phyloP scores from a whole-genome alignment of 2,888 invertebrate species.

The Achlya flavicornis region DNA sequence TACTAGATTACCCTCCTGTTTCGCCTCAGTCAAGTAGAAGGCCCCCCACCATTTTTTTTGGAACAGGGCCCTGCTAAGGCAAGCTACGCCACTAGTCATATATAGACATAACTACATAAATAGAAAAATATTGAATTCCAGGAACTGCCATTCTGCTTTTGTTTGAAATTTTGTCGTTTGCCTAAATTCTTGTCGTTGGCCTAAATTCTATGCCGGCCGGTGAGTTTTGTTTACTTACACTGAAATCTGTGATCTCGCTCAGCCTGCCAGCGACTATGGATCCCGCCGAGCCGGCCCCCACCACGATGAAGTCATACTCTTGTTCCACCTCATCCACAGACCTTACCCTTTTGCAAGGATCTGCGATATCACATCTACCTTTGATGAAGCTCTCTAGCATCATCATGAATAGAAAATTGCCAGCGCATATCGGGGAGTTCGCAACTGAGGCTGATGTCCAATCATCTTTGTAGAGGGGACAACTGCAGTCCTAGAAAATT shows the following conservation, averaged over 20 bases:
- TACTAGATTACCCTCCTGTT: no score
- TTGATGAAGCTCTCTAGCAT: constrained; percentile 83
- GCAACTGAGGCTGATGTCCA: constrained; percentile 71
- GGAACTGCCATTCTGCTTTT: no score
- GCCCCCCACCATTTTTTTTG: no score
- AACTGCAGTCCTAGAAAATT: constrained; percentile 65
- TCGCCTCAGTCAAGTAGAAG: no score
- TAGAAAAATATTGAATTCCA: no score
- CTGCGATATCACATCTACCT: constrained; percentile 75
- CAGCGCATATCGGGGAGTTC: constrained; percentile 80
- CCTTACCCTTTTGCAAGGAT: constrained; percentile 81
- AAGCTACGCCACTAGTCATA: no score
- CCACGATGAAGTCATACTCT: constrained; percentile 86
- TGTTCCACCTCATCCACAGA: constrained; percentile 59
- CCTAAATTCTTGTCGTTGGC: no score
- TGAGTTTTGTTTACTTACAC: constrained; percentile 41
- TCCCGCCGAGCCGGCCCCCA: constrained; percentile 86
- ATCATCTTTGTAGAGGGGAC: constrained; percentile 68
- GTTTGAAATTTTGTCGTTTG: no score
- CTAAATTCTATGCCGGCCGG: no score
- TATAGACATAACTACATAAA: no score
- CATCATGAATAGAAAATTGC: constrained; percentile 83
- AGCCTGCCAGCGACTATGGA: constrained; percentile 85
- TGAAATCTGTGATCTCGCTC: constrained; percentile 81
- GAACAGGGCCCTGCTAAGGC: no score